Conservation (phyloP, 2,888 invertebrate species). For the Odontothrips loti region DNA sequence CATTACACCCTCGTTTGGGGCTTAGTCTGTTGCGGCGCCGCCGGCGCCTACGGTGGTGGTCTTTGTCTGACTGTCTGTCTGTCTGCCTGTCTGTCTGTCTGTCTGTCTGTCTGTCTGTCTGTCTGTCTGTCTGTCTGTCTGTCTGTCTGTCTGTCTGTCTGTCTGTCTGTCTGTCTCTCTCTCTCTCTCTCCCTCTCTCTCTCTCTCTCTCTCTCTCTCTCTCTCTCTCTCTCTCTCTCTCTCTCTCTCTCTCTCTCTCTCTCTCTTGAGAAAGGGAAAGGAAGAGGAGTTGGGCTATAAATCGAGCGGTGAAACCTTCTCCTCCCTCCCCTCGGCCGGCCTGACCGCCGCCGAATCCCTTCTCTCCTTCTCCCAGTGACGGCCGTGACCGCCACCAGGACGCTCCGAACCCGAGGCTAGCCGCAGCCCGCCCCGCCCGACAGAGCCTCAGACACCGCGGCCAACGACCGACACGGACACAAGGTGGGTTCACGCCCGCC, state of each 20-base stretch:
- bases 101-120: neutral
- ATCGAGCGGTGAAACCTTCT: too few relatives aligned
- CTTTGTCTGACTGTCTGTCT: neutral
- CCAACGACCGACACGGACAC: too few relatives aligned
- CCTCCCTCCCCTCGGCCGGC: neutral
- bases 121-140: neutral
- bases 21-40: neutral
- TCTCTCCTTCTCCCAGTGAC: neutral
- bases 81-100: neutral
- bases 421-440: too few relatives aligned
- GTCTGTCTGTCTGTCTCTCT: neutral
- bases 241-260: neutral
- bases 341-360: neutral
- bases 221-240: too few relatives aligned
- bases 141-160: neutral
- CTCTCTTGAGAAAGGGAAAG: too few relatives aligned
- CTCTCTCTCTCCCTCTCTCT: neutral
- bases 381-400: too few relatives aligned
- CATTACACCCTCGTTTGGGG: conserved; percentile 17
- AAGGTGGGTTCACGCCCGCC: too few relatives aligned
- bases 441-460: too few relatives aligned
- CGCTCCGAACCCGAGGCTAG: too few relatives aligned
- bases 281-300: too few relatives aligned
- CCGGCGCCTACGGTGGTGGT: neutral
- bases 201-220: too few relatives aligned